Conservation (phyloP, 2,113 vertebrate genomes). For the Tetrao urogallus region DNA sequence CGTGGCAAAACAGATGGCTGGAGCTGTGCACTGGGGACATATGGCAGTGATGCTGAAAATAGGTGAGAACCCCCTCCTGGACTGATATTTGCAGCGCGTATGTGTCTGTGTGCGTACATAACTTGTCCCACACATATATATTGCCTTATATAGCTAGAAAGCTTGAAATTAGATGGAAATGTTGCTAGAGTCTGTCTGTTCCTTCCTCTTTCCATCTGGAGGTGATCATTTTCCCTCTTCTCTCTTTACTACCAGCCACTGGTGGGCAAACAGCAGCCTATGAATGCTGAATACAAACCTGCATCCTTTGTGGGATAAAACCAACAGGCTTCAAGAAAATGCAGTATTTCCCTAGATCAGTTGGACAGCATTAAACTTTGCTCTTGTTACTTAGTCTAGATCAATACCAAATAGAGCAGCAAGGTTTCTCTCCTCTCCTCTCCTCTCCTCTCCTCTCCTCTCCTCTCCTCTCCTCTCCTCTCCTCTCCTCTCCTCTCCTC, state of each 20-base stretch:
- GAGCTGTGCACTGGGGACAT: neutral
- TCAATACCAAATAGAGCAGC: neutral
- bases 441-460: no score
- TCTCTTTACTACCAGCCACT: neutral
- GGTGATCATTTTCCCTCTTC: neutral
- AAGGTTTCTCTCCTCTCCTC: neutral
- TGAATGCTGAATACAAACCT: neutral
- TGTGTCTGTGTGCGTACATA: neutral
- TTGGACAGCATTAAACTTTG: neutral
- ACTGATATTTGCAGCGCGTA: neutral
- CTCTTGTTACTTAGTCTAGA: neutral
- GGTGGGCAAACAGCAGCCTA: neutral
- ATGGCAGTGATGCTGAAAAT: neutral
- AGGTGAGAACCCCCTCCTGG: neutral
- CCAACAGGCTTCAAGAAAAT: neutral
- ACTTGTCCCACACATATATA: neutral
- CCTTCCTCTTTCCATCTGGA: neutral
- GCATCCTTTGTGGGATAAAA: neutral
- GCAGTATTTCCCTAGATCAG: neutral
- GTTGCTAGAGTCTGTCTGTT: neutral
- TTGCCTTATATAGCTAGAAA: neutral
- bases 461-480: no score
- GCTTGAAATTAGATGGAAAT: neutral
- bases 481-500: no score
- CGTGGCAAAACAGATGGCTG: slow-evolving; percentile 34